Percentiles rank a stretch among this genome's conserved stretches.
phyloP scores from a whole-genome alignment of 2,797 vertebrate species.

The Champsocephalus esox region DNA sequence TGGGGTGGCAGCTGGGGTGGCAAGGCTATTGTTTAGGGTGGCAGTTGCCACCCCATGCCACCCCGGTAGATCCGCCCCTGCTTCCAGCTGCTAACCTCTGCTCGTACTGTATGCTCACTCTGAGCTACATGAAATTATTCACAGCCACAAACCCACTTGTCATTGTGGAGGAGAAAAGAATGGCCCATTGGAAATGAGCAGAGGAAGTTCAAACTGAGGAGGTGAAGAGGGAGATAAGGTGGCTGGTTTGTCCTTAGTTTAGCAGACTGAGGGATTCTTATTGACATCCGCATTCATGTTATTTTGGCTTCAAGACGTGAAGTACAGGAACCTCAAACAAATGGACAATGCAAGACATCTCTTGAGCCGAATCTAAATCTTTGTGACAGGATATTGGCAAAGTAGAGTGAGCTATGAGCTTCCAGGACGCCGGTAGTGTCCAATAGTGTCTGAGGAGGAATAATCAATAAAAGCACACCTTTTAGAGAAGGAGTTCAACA shows the following conservation, averaged over 20 bases:
- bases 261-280: conserved; percentile 17
- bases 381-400: conserved; percentile 16
- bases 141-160: conserved; percentile 7
- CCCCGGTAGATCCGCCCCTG: too few relatives aligned
- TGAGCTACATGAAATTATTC: conserved; percentile 8
- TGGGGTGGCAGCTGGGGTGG: too few relatives aligned
- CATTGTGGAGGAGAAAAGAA: conserved; percentile 6
- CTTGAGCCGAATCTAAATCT: conserved; percentile 21
- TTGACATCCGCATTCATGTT: conserved; percentile 29
- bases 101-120: background rate
- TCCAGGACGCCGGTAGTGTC: conserved; percentile 1
- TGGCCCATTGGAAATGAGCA: conserved; percentile 19
- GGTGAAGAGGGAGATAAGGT: conserved; percentile 10
- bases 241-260: conserved; percentile 15
- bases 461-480: conserved; percentile 22
- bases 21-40: too few relatives aligned
- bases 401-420: background rate
- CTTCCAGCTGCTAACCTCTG: conserved; percentile 1
- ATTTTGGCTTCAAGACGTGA: conserved; percentile 31
- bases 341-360: conserved; percentile 18
- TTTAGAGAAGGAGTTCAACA: conserved; percentile 3
- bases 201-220: conserved; percentile 14
- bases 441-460: conserved; percentile 6
- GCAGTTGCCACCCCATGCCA: too few relatives aligned
- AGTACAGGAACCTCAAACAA: conserved; percentile 9